Base-by-base conservation (phyloP, 2,113 vertebrate species). In the Ammodytes marinus region DNA sequence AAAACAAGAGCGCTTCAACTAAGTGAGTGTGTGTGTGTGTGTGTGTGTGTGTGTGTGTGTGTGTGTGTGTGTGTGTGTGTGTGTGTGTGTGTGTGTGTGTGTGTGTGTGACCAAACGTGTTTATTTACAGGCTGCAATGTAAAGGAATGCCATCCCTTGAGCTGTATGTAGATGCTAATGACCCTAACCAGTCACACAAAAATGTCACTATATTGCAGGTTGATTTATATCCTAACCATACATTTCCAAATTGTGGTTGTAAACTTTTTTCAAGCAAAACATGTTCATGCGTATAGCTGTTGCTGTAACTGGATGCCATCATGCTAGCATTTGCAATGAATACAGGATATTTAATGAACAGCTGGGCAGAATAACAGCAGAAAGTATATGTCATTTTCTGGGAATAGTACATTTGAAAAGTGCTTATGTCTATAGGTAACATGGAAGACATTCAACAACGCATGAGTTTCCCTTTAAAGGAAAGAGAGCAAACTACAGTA, bases 401-500 rank as follows among this genome's bases (percentile, higher is more conserved):
- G 10, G 0, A 14, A 11, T 17, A 64, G n/a, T n/a, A n/a, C 12
- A 42, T 47, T 19, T 65, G n/a, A 64, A 45, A 39, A 13, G 27
- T 15, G 13, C 14, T 61, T 8, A 7, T 27, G 42, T 58, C 43
- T 46, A 43, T n/a, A 47, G 49, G 12, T 63, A 46, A 69, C 27
- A 8, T 15, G 57, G 5, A 68, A 59, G 6, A 49, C 8, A 13
- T 9, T 79, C 27, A 52, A 47, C 42, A 61, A 54, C 0, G 8
- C 49, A 10, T 50, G 35, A 50, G 43, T 67, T 82, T 79, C 37
- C 49, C 49, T 83, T 79, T 49, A 77, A 79, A 83, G 60, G 57
- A 74, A 35, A 57, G 35, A 60, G 49, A 40, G 46, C 17, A 66
- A 54, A 50, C 15, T 8, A 35, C 6, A 60, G 6, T 52, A 58